Conservation (phyloP, 1,140 invertebrate species). For the Drosophila leontia region DNA sequence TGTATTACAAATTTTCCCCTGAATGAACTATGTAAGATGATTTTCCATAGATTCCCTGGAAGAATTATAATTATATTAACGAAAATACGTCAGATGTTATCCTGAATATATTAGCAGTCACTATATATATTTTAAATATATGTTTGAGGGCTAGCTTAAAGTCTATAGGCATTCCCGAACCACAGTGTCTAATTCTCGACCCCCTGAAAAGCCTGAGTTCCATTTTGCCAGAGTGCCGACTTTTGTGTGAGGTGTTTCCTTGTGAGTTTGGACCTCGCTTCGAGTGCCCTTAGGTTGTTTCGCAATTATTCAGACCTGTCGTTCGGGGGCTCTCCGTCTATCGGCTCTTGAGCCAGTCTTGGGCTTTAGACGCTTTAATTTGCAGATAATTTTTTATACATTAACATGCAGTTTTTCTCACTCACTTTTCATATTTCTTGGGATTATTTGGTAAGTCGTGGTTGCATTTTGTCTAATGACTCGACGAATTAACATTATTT, state of each 20-base stretch:
- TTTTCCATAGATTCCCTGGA: background rate
- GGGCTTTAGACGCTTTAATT: conserved; percentile 72
- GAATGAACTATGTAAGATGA: background rate
- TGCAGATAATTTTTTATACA: conserved; percentile 77
- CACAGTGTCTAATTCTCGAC: conserved; percentile 23
- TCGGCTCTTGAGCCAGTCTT: conserved; percentile 45
- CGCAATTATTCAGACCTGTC: conserved; percentile 61
- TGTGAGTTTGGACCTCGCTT: conserved; percentile 51
- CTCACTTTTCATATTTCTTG: conserved; percentile 66
- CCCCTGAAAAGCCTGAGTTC: conserved; percentile 21
- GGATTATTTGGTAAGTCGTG: conserved; percentile 70
- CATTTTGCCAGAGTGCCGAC: conserved; percentile 16
- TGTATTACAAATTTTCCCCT: background rate
- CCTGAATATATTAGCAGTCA: background rate
- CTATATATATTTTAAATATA: background rate
- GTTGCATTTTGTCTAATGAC: conserved; percentile 78
- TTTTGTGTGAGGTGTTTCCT: conserved; percentile 45
- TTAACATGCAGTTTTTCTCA: conserved; percentile 76
- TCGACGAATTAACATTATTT: conserved; percentile 55
- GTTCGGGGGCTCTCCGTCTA: conserved; percentile 22
- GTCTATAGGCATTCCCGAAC: background rate
- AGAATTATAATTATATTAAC: background rate
- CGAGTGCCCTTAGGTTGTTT: conserved; percentile 71
- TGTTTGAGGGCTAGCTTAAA: background rate
- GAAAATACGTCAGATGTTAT: too few species aligned